Percentiles rank a stretch among this genome's conserved stretches.
Evolutionary conservation across 2,113 vertebrate genomes (phyloP).

Genomic region (Chauna torquata): DNA sequence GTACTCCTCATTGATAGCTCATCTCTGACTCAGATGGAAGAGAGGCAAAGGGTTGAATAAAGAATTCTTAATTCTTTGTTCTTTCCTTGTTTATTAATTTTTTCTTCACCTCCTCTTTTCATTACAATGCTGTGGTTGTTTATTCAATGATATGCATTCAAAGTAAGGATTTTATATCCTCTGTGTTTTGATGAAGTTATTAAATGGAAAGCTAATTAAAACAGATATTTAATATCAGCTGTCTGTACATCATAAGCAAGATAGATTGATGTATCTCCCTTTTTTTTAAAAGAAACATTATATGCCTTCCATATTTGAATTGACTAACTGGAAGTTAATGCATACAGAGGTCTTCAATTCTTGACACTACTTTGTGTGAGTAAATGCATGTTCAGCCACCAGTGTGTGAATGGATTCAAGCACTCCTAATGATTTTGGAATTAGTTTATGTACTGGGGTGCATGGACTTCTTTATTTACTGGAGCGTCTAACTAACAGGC

Average conservation of each 20-base stretch:
- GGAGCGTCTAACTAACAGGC: not conserved
- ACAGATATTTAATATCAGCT: not conserved
- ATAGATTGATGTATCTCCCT: not conserved
- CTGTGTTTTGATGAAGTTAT: not conserved
- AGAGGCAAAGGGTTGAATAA: not conserved
- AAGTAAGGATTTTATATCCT: not conserved
- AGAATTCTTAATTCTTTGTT: not conserved
- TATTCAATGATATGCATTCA: not conserved
- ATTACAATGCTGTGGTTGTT: not conserved
- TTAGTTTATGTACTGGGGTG: not conserved
- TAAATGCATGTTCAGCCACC: not conserved
- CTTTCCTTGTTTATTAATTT: not conserved
- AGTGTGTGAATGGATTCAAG: not conserved
- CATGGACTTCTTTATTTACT: slow-evolving; percentile 12
- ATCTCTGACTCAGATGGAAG: not conserved
- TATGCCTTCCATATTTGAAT: not conserved
- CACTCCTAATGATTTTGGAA: slow-evolving; percentile 23
- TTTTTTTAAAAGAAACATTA: not conserved
- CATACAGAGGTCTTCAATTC: not conserved
- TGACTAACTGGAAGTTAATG: not conserved
- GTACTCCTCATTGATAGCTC: not conserved
- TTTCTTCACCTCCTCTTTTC: not conserved
- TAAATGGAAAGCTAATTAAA: not conserved
- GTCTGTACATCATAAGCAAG: not conserved
- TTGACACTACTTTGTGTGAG: not conserved